Base-by-base conservation (phyloP, 2,113 vertebrate species). In the Rostratula benghalensis region DNA sequence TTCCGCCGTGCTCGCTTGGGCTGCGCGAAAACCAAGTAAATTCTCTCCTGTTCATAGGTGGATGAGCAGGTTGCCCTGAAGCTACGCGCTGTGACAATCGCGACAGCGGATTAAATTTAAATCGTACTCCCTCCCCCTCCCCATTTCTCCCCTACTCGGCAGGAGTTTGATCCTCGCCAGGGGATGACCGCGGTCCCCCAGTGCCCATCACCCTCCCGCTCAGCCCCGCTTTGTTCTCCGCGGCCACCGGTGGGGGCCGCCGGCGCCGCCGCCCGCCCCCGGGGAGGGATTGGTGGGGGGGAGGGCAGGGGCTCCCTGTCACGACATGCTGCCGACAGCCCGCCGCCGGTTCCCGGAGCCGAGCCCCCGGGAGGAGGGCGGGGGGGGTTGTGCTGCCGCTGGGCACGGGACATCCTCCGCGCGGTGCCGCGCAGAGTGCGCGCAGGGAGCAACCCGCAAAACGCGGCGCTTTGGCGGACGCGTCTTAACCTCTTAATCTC, bases 141-240 rank as follows among this genome's bases (percentile, higher is more conserved):
- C 7, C 14, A 33, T 20, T 21, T 90, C 83, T 69, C 60, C 81
- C 74, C 77, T 94, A n/a, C 82, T 90, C 76, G 92, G 82, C 89
- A 70, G 65, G 83, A 37, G 43, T 90, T 80, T 87, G 85, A 59
- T 86, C 54, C 90, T 94, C 81, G 77, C 91, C 67, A 87, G 96
- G 94, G 97, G 98, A 98, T 98, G 97, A 97, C 97, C 97, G 6
- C 60, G 22, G 6, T 31, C 28, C 46, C 28, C 16, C 7, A 53
- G 13, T 5, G 3, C 24, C 79, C 88, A 3, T 9, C 30, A 16
- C 61, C 43, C 39, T 77, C 80, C 31, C 22, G 11, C 50, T 33
- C 13, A 54, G 37, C 39, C 31, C n/a, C 43, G 53, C 89, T 90
- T 95, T 98, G 98, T 98, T 98, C 98, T 97, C 98, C 96, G 28